Evolutionary conservation across 1,140 invertebrate species (phyloP).

Genomic region (Campoletis sonorensis): DNA sequence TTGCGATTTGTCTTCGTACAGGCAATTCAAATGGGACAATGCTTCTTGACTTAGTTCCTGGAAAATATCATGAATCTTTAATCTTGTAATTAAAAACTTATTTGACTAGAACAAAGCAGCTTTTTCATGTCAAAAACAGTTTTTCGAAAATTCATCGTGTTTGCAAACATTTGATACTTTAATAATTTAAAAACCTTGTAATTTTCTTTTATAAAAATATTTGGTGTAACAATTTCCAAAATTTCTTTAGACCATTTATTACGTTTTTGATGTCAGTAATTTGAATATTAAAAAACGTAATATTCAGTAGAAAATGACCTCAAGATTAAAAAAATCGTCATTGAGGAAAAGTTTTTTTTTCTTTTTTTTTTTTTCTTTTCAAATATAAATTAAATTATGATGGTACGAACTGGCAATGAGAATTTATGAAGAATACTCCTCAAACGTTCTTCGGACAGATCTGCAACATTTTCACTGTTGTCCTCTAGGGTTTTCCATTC

Average conservation of each 20-base stretch:
- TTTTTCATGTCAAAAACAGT: too few species aligned
- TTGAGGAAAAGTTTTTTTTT: too few species aligned
- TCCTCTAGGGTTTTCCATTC: conserved; percentile 72
- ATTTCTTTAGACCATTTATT: too few species aligned
- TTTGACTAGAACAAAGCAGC: too few species aligned
- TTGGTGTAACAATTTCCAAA: too few species aligned
- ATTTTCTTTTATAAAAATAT: too few species aligned
- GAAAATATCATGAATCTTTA: conserved; percentile 58
- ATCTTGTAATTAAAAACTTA: neutral
- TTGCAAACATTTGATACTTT: too few species aligned
- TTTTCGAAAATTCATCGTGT: neutral
- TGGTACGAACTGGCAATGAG: conserved; percentile 78
- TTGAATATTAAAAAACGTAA: too few species aligned
- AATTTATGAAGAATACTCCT: conserved; percentile 75
- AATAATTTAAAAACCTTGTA: too few species aligned
- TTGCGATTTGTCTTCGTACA: conserved; percentile 71
- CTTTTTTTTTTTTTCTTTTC: conserved; percentile 1
- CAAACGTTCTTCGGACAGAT: conserved; percentile 72
- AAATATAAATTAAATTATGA: neutral
- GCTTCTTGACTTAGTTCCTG: conserved; percentile 69
- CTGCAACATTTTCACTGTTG: conserved; percentile 67
- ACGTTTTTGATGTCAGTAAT: too few species aligned
- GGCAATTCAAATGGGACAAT: conserved; percentile 69
- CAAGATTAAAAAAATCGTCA: too few species aligned
- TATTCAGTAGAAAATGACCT: too few species aligned